Base-by-base conservation (phyloP, 2,113 vertebrate species). In the Condylura cristata region DNA sequence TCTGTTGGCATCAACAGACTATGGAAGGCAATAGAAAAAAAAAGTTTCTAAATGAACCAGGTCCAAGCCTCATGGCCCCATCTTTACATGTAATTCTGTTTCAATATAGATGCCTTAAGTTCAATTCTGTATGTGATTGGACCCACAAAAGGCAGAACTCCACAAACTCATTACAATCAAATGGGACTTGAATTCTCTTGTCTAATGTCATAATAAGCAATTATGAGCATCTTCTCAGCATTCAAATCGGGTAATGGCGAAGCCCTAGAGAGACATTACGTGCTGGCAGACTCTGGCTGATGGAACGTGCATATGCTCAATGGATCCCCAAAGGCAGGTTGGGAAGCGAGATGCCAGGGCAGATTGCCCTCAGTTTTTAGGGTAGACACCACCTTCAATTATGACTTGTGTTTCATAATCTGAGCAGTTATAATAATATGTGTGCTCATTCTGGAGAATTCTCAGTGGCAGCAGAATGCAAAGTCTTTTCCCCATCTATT, bases 161-260 rank as follows among this genome's bases (percentile, higher is more conserved):
- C 93, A 78, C 81, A 72, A 93, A 92, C 94, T 95, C 94, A 97
- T 97, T 97, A 97, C 68, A 58, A 79, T 96, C 93, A 96, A 97
- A 96, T 95, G 94, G 86, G 96, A 95, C 91, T 96, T 74, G 91
- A 94, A 97, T 96, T 94, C 93, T 97, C 96, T 96, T 96, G 94
- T 94, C 96, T 97, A 96, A 96, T 94, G 94, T 96, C 96, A 97
- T 96, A 96, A 97, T 96, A 95, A 96, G 95, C 96, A 97, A 97
- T 97, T 97, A 97, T 65, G 93, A 96, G 56, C 86, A 87, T 96
- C 95, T 97, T 93, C 95, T 96, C 76, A 85, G 94, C 91, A 91
- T 96, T 97, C 86, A 91, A 91, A 95, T 96, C 2, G 53, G 87
- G 89, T 97, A 94, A 96, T 97, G 90, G 93, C 32, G 66, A 96